Evolutionary conservation across 1,140 invertebrate species (phyloP).

Genomic region (Drosophila kurseongensis): DNA sequence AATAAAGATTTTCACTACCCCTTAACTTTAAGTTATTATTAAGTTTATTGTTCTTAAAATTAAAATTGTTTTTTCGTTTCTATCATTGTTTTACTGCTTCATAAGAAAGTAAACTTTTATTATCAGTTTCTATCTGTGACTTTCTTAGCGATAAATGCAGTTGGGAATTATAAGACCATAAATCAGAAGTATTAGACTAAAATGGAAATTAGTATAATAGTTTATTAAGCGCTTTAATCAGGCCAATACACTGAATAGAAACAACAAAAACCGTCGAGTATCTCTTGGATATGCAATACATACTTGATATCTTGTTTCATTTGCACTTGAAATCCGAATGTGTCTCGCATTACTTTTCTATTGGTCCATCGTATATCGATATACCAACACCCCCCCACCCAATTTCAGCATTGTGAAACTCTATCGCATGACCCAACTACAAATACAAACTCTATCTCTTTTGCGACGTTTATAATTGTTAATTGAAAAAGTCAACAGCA

Average conservation of each 20-base stretch:
- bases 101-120: no score
- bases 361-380: conserved; percentile 27
- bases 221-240: neutral
- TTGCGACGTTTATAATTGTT: conserved; percentile 57
- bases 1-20: no score
- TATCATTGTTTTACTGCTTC: neutral
- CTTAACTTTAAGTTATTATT: no score
- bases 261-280: neutral
- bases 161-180: no score
- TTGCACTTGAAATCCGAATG: conserved; percentile 10
- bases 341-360: conserved; percentile 3
- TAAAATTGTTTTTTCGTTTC: neutral
- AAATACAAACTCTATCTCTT: conserved; percentile 20
- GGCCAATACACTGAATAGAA: neutral
- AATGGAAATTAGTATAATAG: neutral
- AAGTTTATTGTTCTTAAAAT: no score
- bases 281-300: conserved; percentile 1
- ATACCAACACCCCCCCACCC: neutral
- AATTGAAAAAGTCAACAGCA: conserved; percentile 73
- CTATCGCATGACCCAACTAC: conserved; percentile 7
- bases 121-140: no score
- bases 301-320: conserved; percentile 7
- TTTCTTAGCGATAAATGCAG: no score
- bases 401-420: conserved; percentile 25
- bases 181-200: no score